These are phyloP conservation scores for Tapera naevia DNA, from an alignment of 2,797 vertebrate genomes.

Conservation along the genomic window DNA sequence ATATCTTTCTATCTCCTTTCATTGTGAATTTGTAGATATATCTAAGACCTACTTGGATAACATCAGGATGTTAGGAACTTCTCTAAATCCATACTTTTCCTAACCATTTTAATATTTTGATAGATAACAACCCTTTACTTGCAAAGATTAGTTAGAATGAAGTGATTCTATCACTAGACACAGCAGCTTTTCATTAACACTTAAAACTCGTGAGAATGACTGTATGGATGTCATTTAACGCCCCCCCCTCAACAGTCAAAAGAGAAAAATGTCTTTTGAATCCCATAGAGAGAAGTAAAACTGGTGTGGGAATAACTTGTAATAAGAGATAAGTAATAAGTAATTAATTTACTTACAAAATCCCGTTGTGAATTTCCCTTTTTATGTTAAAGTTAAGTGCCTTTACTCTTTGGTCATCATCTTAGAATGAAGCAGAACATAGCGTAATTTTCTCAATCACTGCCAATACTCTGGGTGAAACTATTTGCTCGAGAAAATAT, in stretches of 20 bases:
- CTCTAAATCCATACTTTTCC: background rate
- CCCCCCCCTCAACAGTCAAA: background rate
- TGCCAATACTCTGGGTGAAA: background rate
- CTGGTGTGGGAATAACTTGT: background rate
- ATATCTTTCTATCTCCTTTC: background rate
- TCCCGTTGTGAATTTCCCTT: background rate
- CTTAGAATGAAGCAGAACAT: background rate
- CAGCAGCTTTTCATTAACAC: background rate
- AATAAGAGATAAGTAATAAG: background rate
- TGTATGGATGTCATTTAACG: background rate
- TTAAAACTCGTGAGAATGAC: background rate
- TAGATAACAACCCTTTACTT: background rate
- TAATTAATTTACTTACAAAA: background rate
- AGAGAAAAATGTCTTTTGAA: background rate
- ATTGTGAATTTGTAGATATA: background rate
- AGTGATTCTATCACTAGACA: background rate
- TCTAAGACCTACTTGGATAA: background rate
- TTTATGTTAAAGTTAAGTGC: background rate
- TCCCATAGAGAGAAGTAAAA: background rate
- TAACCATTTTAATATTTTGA: background rate
- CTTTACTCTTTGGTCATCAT: background rate
- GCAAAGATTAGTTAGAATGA: background rate
- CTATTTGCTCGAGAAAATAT: background rate
- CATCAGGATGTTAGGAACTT: background rate
- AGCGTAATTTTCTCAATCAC: background rate